Conservation (phyloP, 2,888 invertebrate species). For the Amphipyra berbera region DNA sequence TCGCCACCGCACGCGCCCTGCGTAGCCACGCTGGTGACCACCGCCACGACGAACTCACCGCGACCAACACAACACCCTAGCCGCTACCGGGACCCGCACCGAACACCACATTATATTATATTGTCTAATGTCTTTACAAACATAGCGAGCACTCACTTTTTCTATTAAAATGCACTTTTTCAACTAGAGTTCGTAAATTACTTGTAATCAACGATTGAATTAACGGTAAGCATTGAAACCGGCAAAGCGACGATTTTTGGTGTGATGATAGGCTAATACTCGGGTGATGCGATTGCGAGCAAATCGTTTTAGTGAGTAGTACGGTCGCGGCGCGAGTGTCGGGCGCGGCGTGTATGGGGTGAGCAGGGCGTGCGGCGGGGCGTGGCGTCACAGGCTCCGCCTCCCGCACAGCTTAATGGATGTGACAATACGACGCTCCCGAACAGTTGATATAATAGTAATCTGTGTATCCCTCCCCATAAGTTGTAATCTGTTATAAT, state of each 20-base stretch:
- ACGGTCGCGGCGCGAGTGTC: conserved; percentile 66
- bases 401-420: conserved; percentile 83
- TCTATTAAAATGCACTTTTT: conserved; percentile 15
- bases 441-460: conserved; percentile 79
- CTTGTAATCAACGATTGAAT: conserved; percentile 8
- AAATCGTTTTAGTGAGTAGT: conserved; percentile 84
- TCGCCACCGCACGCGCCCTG: conserved; percentile 66
- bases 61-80: conserved; percentile 44
- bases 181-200: conserved; percentile 14
- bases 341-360: conserved; percentile 63
- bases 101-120: conserved; percentile 62
- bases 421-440: conserved; percentile 88
- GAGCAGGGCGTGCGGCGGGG: conserved; percentile 66
- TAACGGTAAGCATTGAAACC: conserved; percentile 26
- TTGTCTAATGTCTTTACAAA: conserved; percentile 50
- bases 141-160: conserved; percentile 41
- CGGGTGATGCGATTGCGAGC: conserved; percentile 85
- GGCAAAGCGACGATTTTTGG: conserved; percentile 46
- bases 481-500: conserved; percentile 71
- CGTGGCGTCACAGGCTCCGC: conserved; percentile 76
- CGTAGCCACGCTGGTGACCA: conserved; percentile 73
- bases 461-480: conserved; percentile 83
- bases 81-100: conserved; percentile 13
- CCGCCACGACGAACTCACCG: conserved; percentile 45
- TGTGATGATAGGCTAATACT: conserved; percentile 70